Evolutionary conservation across 2,888 invertebrate species (phyloP).

Genomic region (Cylindroiulus punctatus): DNA sequence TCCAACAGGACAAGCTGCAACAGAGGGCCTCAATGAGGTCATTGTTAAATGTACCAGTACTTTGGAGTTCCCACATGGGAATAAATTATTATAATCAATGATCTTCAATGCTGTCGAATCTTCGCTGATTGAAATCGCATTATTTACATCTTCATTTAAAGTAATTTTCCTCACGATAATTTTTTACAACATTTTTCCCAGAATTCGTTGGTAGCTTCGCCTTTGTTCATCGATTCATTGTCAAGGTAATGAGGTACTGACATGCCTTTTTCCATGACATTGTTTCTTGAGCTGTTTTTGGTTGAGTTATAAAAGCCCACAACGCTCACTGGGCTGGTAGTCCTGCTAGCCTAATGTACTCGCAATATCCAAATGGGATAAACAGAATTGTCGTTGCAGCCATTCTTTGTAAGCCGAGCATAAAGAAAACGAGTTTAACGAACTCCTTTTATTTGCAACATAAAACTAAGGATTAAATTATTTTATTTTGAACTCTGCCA

Average conservation of each 20-base stretch:
- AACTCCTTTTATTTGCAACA: constrained; percentile 21
- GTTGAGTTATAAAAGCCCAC: background rate
- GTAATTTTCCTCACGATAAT: no score
- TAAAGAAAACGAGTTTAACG: constrained; percentile 33
- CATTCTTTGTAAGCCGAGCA: background rate
- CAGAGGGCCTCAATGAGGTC: no score
- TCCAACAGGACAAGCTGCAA: no score
- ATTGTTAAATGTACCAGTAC: no score
- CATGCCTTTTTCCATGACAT: background rate
- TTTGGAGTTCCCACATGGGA: no score
- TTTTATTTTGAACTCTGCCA: constrained; percentile 1
- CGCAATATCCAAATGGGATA: constrained; percentile 16
- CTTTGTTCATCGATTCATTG: constrained; percentile 6
- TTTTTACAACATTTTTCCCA: no score
- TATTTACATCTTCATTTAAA: no score
- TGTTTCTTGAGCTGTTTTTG: background rate
- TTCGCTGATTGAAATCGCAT: no score
- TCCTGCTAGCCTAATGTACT: background rate
- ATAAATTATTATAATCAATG: no score
- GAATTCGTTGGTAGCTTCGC: background rate
- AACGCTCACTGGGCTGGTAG: background rate
- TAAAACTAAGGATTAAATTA: background rate
- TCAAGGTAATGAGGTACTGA: constrained; percentile 1
- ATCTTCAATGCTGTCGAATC: no score
- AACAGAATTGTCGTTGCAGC: background rate